Evolutionary conservation across 2,888 invertebrate genomes (phyloP).

Genomic region (Actias luna): DNA sequence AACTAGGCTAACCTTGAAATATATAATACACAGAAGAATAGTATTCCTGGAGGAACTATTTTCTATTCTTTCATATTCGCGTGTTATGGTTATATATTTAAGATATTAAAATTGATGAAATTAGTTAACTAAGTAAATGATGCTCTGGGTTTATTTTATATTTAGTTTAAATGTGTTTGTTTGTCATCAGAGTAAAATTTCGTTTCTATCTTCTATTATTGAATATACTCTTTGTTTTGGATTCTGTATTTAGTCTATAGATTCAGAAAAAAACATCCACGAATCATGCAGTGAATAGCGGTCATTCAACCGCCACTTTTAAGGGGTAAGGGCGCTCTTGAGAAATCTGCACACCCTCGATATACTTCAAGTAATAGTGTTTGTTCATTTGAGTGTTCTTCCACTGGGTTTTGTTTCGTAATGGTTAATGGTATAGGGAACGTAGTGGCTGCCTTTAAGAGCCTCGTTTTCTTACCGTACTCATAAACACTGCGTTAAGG

Average conservation of each 20-base stretch:
- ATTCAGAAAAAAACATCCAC: constrained; percentile 41
- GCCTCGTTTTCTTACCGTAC: constrained; percentile 27
- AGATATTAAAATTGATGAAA: no score
- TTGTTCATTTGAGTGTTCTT: constrained; percentile 77
- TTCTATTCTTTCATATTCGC: no score
- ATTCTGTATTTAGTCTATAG: constrained; percentile 25
- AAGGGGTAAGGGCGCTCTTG: constrained; percentile 67
- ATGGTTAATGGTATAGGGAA: constrained; percentile 50
- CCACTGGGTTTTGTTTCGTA: constrained; percentile 60
- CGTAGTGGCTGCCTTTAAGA: constrained; percentile 39
- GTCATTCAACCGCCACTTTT: constrained; percentile 72
- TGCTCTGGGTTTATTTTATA: no score
- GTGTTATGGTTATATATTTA: no score
- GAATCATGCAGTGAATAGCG: constrained; percentile 53
- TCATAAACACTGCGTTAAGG: constrained; percentile 25
- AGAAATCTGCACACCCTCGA: constrained; percentile 74
- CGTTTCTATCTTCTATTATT: no score
- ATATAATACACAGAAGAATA: background rate
- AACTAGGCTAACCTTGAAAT: background rate
- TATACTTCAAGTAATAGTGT: constrained; percentile 71
- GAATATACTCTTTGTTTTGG: constrained; percentile 4
- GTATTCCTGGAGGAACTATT: background rate
- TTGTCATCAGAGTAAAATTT: no score
- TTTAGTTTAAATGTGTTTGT: no score
- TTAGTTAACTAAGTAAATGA: no score